A percentile compares a stretch with the other conserved stretches of the same genome.
phyloP scores from a whole-genome alignment of 2,888 invertebrate genomes.

The Napeogenes inachia region DNA sequence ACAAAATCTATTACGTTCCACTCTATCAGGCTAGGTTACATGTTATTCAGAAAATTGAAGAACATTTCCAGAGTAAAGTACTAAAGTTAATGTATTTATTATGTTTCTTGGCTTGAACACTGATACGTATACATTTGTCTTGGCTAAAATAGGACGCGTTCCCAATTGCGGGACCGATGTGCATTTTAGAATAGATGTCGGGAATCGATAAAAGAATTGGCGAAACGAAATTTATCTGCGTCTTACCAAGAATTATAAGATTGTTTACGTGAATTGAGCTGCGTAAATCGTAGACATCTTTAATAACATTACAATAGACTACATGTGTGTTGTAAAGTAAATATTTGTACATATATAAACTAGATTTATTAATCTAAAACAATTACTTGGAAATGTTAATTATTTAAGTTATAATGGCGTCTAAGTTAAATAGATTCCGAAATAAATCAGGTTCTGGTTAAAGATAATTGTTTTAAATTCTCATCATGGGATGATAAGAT shows the following conservation, averaged over 20 bases:
- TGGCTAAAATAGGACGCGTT: constrained; percentile 31
- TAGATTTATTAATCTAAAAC: not conserved
- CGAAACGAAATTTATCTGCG: constrained; percentile 33
- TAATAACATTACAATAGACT: not conserved
- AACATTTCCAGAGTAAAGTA: constrained; percentile 1
- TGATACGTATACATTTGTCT: constrained; percentile 29
- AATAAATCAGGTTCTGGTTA: constrained; percentile 25
- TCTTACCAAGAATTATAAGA: constrained; percentile 32
- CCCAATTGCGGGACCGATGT: constrained; percentile 30
- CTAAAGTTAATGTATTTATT: constrained; percentile 7
- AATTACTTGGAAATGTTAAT: not conserved
- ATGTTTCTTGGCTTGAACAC: constrained; percentile 7
- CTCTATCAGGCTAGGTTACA: not conserved
- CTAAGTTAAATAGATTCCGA: constrained; percentile 31
- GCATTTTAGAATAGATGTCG: constrained; percentile 37
- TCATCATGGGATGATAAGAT: constrained; percentile 52
- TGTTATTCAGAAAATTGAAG: constrained; percentile 3
- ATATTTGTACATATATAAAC: too few species aligned
- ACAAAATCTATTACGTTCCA: not conserved
- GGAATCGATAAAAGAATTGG: constrained; percentile 38
- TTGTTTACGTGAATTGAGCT: constrained; percentile 30
- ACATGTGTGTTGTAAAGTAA: too few species aligned
- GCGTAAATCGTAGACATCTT: not conserved
- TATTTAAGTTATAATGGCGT: constrained; percentile 16
- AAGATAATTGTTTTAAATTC: constrained; percentile 47